A percentile compares a stretch with the other conserved stretches of the same genome.
phyloP scores from a whole-genome alignment of 2,888 invertebrate species.

The Podabrus alpinus region DNA sequence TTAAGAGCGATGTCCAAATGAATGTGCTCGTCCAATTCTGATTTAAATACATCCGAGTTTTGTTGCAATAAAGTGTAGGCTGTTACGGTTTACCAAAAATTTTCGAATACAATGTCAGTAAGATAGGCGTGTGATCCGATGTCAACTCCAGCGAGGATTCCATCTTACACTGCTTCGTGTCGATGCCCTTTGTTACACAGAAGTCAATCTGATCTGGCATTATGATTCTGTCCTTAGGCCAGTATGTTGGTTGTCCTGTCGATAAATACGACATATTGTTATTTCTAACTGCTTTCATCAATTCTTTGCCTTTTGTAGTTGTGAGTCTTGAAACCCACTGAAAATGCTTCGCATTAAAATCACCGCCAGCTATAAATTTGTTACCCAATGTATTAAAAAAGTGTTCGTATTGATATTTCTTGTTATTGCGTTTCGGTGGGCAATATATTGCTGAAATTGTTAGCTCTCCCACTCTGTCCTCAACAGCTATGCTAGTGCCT shows the following conservation, averaged over 20 bases:
- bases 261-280: conserved; percentile 10
- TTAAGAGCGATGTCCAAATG: too few species aligned
- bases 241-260: conserved; percentile 11
- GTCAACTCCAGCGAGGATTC: too few species aligned
- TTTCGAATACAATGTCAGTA: too few species aligned
- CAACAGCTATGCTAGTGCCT: conserved; percentile 4
- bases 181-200: too few species aligned
- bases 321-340: conserved; percentile 35
- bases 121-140: too few species aligned
- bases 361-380: conserved; percentile 30
- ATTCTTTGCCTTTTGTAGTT: conserved; percentile 13
- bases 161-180: too few species aligned
- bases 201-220: too few species aligned
- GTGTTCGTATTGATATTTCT: conserved; percentile 21
- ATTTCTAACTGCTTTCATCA: conserved; percentile 6
- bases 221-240: too few species aligned
- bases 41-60: too few species aligned
- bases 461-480: conserved; percentile 8
- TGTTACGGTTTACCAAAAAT: too few species aligned
- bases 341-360: conserved; percentile 34
- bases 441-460: conserved; percentile 28
- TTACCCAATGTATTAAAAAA: conserved; percentile 29
- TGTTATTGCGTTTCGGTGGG: conserved; percentile 31
- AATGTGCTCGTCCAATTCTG: too few species aligned
- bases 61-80: too few species aligned